These are phyloP conservation scores for Cyclophora albipunctata DNA, from an alignment of 2,888 invertebrate genomes.

Conservation along the genomic window DNA sequence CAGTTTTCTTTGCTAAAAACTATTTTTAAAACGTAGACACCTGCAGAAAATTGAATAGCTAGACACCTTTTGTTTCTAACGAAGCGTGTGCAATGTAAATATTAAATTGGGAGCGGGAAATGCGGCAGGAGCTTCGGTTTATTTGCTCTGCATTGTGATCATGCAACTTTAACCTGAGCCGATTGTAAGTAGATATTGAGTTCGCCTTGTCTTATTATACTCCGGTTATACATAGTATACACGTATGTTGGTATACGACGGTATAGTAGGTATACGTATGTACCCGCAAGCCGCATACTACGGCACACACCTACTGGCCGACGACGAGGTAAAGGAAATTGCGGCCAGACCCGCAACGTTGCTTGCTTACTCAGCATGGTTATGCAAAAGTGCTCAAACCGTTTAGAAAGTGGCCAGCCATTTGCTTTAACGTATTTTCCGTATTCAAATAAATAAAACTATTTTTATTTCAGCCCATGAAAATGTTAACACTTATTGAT, in stretches of 20 bases:
- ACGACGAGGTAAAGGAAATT: slow-evolving; percentile 51
- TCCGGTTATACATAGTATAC: slow-evolving; percentile 27
- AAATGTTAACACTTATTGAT: neutral
- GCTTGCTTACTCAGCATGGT: slow-evolving; percentile 57
- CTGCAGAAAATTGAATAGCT: slow-evolving; percentile 8
- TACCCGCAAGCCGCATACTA: too few relatives aligned
- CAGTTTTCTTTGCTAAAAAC: too few relatives aligned
- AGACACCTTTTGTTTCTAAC: slow-evolving; percentile 26
- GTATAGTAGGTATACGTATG: too few relatives aligned
- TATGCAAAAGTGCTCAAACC: slow-evolving; percentile 31
- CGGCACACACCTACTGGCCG: slow-evolving; percentile 9
- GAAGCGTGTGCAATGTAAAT: slow-evolving; percentile 41
- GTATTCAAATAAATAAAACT: neutral
- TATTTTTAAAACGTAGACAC: slow-evolving; percentile 4
- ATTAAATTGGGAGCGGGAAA: slow-evolving; percentile 41
- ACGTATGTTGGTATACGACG: slow-evolving; percentile 8
- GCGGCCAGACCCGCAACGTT: slow-evolving; percentile 38
- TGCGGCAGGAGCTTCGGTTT: slow-evolving; percentile 40
- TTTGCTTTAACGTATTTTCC: slow-evolving; percentile 5
- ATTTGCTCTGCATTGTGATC: slow-evolving; percentile 62
- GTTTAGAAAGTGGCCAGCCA: slow-evolving; percentile 2
- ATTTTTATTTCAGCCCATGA: neutral
- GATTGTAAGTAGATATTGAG: slow-evolving; percentile 56
- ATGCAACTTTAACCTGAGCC: slow-evolving; percentile 61
- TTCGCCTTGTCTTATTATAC: slow-evolving; percentile 31